Evolutionary conservation across 2,888 invertebrate species (phyloP).

Genomic region (Mylabris sibirica): DNA sequence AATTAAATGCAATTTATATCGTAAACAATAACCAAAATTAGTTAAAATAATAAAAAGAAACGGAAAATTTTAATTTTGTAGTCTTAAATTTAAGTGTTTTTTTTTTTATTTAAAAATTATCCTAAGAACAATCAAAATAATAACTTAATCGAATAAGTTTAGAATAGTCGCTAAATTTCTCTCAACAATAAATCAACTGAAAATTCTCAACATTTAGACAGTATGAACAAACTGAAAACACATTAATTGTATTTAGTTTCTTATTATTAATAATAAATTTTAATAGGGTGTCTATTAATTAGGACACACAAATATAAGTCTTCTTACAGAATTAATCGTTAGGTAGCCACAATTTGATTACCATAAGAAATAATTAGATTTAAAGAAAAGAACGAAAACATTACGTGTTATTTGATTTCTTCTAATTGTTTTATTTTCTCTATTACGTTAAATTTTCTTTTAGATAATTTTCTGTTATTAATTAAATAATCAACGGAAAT

Average conservation of each 20-base stretch:
- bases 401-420: neutral
- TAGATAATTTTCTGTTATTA: conserved; percentile 15
- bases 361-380: conserved; percentile 1
- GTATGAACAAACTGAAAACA: too few species aligned
- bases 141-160: too few species aligned
- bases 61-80: too few species aligned
- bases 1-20: neutral
- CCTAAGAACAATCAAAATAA: too few species aligned
- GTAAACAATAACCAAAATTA: neutral
- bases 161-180: too few species aligned
- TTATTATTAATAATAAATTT: too few species aligned
- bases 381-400: neutral
- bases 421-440: neutral
- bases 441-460: neutral
- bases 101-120: too few species aligned
- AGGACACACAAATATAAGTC: neutral
- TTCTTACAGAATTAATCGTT: neutral
- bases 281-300: neutral
- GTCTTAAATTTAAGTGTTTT: too few species aligned
- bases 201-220: too few species aligned
- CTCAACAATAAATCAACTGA: too few species aligned
- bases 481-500: conserved; percentile 17
- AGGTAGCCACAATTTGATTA: neutral
- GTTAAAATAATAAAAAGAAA: too few species aligned
- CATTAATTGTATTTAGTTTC: too few species aligned